Percentiles rank a stretch among this genome's conserved stretches.
Evolutionary conservation across 2,797 vertebrate genomes (phyloP).

Genomic region (Poecilia velifera): DNA sequence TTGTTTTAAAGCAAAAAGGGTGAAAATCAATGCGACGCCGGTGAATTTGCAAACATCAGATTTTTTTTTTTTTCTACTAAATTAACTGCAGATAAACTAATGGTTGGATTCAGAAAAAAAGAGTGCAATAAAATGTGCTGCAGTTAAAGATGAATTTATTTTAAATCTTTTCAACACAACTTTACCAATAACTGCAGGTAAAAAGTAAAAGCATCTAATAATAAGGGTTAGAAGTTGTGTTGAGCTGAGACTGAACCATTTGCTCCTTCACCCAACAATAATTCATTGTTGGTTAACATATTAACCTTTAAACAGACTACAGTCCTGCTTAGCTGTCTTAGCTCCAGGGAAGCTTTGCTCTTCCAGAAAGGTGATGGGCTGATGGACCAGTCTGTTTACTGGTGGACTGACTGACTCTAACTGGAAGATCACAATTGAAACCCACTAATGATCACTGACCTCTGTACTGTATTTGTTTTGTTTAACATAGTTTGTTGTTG

Average conservation of each 20-base stretch:
- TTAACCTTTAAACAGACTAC: constrained; percentile 49
- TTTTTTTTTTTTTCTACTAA: neutral
- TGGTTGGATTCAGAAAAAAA: neutral
- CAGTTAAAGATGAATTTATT: neutral
- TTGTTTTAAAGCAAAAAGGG: neutral
- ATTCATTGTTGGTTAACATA: constrained; percentile 42
- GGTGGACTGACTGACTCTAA: constrained; percentile 36
- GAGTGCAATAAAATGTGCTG: neutral
- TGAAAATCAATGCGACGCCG: neutral
- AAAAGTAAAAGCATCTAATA: neutral
- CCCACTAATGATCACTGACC: constrained; percentile 52
- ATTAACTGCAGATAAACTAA: neutral
- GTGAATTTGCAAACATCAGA: neutral
- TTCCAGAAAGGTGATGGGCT: constrained; percentile 38
- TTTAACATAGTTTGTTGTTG: constrained; percentile 16
- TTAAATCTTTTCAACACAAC: neutral
- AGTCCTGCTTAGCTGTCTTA: constrained; percentile 44
- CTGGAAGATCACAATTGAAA: constrained; percentile 50
- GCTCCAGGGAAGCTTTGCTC: constrained; percentile 34
- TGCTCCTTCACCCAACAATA: constrained; percentile 30
- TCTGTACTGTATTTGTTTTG: constrained; percentile 31
- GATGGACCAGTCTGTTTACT: constrained; percentile 44
- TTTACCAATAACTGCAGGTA: neutral
- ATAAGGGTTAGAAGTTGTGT: constrained; percentile 4
- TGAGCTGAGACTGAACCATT: constrained; percentile 34